phyloP scores from a whole-genome alignment of 2,888 invertebrate genomes.

The Neelides folsomi region DNA sequence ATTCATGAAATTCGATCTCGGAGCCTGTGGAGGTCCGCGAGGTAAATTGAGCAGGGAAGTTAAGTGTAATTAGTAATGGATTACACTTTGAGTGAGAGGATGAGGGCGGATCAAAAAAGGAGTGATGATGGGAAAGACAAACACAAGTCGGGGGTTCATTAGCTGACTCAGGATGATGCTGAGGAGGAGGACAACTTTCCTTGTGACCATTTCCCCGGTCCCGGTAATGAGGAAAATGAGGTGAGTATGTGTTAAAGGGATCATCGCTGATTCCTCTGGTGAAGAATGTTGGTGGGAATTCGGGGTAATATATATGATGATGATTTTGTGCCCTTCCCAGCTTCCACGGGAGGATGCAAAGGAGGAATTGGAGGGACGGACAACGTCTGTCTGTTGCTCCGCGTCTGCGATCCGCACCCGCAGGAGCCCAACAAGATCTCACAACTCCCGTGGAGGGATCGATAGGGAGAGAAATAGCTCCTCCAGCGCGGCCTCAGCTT shows the following conservation, averaged over 20 bases:
- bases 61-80: too few relatives aligned
- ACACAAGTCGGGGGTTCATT: too few relatives aligned
- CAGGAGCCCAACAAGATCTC: constrained; percentile 3
- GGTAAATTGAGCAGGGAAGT: too few relatives aligned
- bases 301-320: constrained; percentile 7
- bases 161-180: too few relatives aligned
- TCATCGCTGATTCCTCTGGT: background rate
- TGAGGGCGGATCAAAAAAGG: too few relatives aligned
- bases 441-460: constrained; percentile 1
- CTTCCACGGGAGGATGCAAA: background rate
- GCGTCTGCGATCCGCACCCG: constrained; percentile 7
- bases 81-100: too few relatives aligned
- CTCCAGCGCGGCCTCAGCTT: background rate
- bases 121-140: too few relatives aligned
- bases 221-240: too few relatives aligned
- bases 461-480: background rate
- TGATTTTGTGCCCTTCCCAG: background rate
- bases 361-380: constrained; percentile 4
- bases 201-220: too few relatives aligned
- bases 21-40: too few relatives aligned
- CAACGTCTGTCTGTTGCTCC: constrained; percentile 8
- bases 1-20: constrained; percentile 5
- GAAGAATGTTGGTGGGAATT: constrained; percentile 6
- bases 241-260: too few relatives aligned
- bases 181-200: too few relatives aligned